A percentile compares a stretch with the other conserved stretches of the same genome.
Evolutionary conservation across 2,113 vertebrate species (phyloP).

Genomic region (Picathartes gymnocephalus): DNA sequence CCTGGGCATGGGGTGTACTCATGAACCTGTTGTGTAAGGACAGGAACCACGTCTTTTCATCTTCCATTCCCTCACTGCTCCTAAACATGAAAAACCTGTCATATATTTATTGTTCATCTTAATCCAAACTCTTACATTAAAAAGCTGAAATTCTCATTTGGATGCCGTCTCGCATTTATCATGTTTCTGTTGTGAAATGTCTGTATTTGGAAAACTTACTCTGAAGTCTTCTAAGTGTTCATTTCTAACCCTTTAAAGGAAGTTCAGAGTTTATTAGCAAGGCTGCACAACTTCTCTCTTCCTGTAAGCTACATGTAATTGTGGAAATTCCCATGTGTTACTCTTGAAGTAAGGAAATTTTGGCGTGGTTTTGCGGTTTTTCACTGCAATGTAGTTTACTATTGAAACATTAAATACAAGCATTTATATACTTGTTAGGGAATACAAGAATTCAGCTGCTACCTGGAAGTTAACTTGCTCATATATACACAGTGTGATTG

Average conservation of each 20-base stretch:
- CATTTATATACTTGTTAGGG: background rate
- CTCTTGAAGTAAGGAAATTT: background rate
- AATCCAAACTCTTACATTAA: background rate
- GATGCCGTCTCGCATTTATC: background rate
- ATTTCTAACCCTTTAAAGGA: background rate
- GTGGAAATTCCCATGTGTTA: background rate
- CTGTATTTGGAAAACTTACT: background rate
- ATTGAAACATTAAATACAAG: background rate
- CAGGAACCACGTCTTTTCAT: background rate
- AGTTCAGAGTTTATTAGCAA: background rate
- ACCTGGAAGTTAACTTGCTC: background rate
- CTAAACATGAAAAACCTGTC: background rate
- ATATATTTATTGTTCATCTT: background rate
- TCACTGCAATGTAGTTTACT: background rate
- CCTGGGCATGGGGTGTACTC: background rate
- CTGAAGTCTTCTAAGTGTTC: background rate
- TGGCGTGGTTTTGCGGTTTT: background rate
- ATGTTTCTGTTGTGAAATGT: background rate
- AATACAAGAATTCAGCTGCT: background rate
- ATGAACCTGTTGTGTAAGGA: fast-evolving
- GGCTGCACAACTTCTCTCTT: background rate
- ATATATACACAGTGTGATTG: background rate
- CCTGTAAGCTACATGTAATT: background rate
- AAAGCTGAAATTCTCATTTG: background rate
- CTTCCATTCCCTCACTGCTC: background rate